Conservation (phyloP, 2,888 invertebrate genomes). For the Oscheius sp. region DNA sequence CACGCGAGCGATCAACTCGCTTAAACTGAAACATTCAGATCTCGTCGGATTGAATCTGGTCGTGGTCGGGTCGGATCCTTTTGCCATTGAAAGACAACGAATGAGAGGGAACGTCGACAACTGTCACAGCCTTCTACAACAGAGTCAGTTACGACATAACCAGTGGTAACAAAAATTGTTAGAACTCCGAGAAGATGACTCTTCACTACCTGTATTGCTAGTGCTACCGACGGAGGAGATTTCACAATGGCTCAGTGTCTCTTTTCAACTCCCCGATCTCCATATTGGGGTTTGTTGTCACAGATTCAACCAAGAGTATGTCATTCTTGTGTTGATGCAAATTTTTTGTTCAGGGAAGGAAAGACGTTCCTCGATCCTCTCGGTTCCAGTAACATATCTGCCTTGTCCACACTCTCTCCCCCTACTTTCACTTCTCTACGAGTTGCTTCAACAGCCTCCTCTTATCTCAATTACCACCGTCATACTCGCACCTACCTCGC, state of each 20-base stretch:
- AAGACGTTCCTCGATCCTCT: slow-evolving; percentile 65
- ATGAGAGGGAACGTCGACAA: slow-evolving; percentile 66
- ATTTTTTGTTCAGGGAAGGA: slow-evolving; percentile 47
- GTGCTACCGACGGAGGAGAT: slow-evolving; percentile 60
- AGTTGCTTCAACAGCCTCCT: slow-evolving; percentile 42
- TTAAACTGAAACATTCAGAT: slow-evolving; percentile 43
- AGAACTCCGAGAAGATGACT: slow-evolving; percentile 4
- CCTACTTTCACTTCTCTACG: slow-evolving; percentile 63
- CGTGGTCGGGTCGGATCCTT: slow-evolving; percentile 66
- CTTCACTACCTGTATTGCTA: slow-evolving; percentile 34
- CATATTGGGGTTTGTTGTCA: slow-evolving; percentile 63
- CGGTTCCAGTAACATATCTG: slow-evolving; percentile 60
- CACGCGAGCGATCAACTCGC: neutral
- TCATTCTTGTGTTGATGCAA: neutral
- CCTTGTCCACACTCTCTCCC: slow-evolving; percentile 52
- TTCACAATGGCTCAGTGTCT: slow-evolving; percentile 65
- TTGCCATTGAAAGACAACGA: slow-evolving; percentile 69
- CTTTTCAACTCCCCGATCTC: slow-evolving; percentile 51
- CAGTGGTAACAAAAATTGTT: neutral
- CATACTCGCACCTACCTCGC: slow-evolving; percentile 68
- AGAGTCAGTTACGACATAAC: slow-evolving; percentile 47
- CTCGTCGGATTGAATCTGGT: slow-evolving; percentile 68
- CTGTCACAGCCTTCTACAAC: slow-evolving; percentile 68
- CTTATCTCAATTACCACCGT: slow-evolving; percentile 65
- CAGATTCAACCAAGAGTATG: slow-evolving; percentile 43